phyloP scores from a whole-genome alignment of 2,113 vertebrate genomes.

The Cisticola juncidis region DNA sequence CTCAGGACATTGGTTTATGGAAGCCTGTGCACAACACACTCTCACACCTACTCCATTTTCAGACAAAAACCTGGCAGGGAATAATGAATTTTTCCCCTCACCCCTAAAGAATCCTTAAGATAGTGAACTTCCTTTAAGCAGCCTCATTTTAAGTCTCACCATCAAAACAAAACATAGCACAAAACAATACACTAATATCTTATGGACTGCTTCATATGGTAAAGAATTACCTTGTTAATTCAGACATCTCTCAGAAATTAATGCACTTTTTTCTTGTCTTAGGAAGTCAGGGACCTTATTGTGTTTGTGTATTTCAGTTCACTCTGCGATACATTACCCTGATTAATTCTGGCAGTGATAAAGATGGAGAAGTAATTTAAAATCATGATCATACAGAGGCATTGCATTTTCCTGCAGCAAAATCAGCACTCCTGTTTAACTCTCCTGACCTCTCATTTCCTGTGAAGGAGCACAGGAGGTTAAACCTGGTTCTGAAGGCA shows the following conservation, averaged over 20 bases:
- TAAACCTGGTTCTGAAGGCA: background rate
- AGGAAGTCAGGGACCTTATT: background rate
- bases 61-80: background rate
- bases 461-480: background rate
- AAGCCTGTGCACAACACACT: background rate
- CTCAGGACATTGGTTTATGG: background rate
- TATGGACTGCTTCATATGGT: background rate
- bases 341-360: constrained; percentile 10
- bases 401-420: background rate
- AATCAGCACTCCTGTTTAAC: background rate
- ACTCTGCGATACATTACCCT: background rate
- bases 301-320: background rate
- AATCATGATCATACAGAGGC: background rate
- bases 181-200: background rate
- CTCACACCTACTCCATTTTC: background rate
- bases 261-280: background rate
- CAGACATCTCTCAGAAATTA: background rate
- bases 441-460: background rate
- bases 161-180: background rate
- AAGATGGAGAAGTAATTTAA: constrained; percentile 9
- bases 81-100: background rate
- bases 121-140: background rate
- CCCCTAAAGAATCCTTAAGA: background rate
- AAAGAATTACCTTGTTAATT: background rate
- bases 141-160: background rate